Percentiles rank a stretch among this genome's conserved stretches.
Evolutionary conservation across 2,888 invertebrate species (phyloP).

Genomic region (Busseola fusca): DNA sequence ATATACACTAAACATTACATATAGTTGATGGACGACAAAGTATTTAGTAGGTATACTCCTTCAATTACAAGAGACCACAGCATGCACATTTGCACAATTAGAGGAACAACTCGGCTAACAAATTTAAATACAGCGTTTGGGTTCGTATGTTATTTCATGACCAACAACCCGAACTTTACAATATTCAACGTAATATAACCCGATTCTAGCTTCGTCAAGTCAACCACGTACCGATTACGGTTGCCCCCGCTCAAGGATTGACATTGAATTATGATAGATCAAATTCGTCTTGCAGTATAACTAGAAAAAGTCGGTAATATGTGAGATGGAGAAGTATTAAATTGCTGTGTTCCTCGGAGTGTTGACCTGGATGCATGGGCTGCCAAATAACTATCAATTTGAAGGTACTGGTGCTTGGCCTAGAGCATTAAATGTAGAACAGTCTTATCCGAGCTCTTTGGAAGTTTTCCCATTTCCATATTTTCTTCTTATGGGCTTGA

Average conservation of each 20-base stretch:
- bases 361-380: neutral
- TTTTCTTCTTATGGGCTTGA: neutral
- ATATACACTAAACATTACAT: no score
- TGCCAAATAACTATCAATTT: conserved; percentile 2
- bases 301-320: conserved; percentile 32
- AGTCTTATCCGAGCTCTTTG: neutral
- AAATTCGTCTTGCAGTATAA: conserved; percentile 19
- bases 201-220: neutral
- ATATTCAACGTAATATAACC: neutral
- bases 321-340: conserved; percentile 11
- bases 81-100: no score
- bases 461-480: neutral
- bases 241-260: conserved; percentile 17
- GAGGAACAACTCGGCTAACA: no score
- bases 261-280: conserved; percentile 30
- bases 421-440: no score
- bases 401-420: no score
- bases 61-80: no score
- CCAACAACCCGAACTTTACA: no score
- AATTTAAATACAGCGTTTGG: no score
- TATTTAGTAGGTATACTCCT: no score
- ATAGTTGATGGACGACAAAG: no score
- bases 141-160: no score
- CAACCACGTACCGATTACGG: conserved; percentile 15
- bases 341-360: conserved; percentile 6